These are phyloP conservation scores for Aspidoscelis tigris DNA, from an alignment of 2,113 vertebrate species.

Conservation along the genomic window DNA sequence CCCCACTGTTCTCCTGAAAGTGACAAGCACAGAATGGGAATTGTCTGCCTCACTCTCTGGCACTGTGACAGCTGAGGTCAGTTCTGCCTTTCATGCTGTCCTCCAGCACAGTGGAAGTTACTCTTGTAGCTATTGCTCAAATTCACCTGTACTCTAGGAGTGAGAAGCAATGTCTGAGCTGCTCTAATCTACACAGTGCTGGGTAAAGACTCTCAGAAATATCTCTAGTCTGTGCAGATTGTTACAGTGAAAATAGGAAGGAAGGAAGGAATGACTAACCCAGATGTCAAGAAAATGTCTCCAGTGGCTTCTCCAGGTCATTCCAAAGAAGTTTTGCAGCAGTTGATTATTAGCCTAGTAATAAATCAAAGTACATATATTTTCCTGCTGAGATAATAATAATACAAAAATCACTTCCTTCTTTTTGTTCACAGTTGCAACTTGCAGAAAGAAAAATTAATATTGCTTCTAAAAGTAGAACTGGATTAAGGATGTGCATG, in stretches of 20 bases:
- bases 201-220: neutral
- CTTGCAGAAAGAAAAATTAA: conserved; percentile 63
- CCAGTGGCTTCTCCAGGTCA: conserved; percentile 36
- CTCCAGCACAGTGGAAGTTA: neutral
- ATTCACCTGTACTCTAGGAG: accelerated
- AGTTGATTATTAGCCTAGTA: conserved; percentile 66
- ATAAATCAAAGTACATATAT: conserved; percentile 63
- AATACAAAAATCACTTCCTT: conserved; percentile 54
- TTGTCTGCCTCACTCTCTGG: neutral
- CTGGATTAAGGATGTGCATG: too few species aligned
- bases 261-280: neutral
- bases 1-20: neutral
- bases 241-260: neutral
- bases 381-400: conserved; percentile 49
- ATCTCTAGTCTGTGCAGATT: neutral
- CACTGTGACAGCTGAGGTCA: neutral
- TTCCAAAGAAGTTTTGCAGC: conserved; percentile 41
- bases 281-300: neutral
- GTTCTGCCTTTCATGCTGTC: neutral
- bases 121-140: neutral
- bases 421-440: conserved; percentile 57
- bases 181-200: neutral
- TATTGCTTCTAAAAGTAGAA: conserved; percentile 51
- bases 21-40: neutral
- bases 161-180: neutral